A percentile compares a stretch with the other conserved stretches of the same genome.
phyloP scores from a whole-genome alignment of 2,888 invertebrate species.

The Chymomyza caudatula region DNA sequence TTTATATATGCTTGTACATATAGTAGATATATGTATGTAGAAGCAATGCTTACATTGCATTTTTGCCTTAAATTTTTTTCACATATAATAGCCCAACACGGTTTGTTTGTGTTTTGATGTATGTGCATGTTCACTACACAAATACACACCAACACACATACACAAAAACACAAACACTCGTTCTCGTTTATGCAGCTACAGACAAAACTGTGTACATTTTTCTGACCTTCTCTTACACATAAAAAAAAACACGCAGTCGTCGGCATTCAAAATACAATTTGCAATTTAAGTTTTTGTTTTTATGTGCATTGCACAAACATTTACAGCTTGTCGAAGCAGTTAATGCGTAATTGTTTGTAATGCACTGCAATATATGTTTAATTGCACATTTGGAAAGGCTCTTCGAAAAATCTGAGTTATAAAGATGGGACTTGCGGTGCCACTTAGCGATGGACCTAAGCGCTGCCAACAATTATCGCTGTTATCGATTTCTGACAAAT shows the following conservation, averaged over 20 bases:
- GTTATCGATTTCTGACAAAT: neutral
- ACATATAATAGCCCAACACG: constrained; percentile 8
- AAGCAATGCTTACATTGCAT: constrained; percentile 38
- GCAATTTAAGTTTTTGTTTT: neutral
- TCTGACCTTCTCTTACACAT: constrained; percentile 61
- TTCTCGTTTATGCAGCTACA: constrained; percentile 43
- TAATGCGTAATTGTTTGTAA: neutral
- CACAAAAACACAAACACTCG: constrained; percentile 36
- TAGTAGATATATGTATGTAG: neutral
- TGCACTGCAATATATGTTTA: neutral
- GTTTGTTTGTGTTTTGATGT: constrained; percentile 34
- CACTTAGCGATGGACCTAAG: neutral
- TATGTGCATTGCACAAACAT: neutral
- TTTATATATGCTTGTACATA: constrained; percentile 16
- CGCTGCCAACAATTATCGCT: neutral
- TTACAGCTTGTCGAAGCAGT: neutral
- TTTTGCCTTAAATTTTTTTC: constrained; percentile 40
- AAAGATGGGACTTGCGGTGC: neutral
- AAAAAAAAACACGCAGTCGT: constrained; percentile 4
- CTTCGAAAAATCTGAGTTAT: neutral
- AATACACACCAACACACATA: constrained; percentile 31
- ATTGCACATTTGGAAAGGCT: neutral
- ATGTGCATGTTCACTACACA: neutral
- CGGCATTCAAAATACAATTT: constrained; percentile 13
- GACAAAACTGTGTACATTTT: constrained; percentile 60